Conservation (phyloP, 1,140 invertebrate genomes). For the Theocolax elegans region DNA sequence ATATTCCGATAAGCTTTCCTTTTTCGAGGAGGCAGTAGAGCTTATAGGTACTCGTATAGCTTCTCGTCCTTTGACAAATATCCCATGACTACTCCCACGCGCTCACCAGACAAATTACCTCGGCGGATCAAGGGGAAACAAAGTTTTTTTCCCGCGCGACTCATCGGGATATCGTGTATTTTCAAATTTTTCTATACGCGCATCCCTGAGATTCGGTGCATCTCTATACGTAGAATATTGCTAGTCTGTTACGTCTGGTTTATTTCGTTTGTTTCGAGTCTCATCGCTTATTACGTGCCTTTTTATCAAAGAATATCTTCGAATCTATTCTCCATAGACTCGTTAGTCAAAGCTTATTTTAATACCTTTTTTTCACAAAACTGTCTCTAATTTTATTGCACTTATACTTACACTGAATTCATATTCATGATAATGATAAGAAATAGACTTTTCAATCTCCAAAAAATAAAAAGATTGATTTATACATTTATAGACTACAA, state of each 20-base stretch:
- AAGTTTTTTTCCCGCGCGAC: background rate
- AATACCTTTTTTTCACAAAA: too few relatives aligned
- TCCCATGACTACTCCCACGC: background rate
- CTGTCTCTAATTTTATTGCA: too few relatives aligned
- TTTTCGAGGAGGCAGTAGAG: background rate
- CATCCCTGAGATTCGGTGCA: too few relatives aligned
- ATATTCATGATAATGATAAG: too few relatives aligned
- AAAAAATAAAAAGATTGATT: too few relatives aligned
- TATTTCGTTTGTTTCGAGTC: background rate
- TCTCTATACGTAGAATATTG: too few relatives aligned
- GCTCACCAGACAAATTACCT: conserved; percentile 10
- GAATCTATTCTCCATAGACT: too few relatives aligned
- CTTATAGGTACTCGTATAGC: background rate
- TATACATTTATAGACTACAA: too few relatives aligned
- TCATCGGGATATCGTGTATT: background rate
- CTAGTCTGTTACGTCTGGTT: conserved; percentile 31
- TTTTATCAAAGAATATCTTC: conserved; percentile 26
- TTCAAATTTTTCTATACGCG: background rate
- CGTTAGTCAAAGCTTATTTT: too few relatives aligned
- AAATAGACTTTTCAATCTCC: too few relatives aligned
- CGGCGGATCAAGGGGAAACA: conserved; percentile 2
- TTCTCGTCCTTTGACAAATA: background rate
- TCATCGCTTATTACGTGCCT: conserved; percentile 17
- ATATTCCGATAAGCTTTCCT: background rate
- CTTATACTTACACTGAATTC: too few relatives aligned